These are phyloP conservation scores for Tricholauxania praeusta DNA, from an alignment of 2,888 invertebrate species.

Conservation along the genomic window DNA sequence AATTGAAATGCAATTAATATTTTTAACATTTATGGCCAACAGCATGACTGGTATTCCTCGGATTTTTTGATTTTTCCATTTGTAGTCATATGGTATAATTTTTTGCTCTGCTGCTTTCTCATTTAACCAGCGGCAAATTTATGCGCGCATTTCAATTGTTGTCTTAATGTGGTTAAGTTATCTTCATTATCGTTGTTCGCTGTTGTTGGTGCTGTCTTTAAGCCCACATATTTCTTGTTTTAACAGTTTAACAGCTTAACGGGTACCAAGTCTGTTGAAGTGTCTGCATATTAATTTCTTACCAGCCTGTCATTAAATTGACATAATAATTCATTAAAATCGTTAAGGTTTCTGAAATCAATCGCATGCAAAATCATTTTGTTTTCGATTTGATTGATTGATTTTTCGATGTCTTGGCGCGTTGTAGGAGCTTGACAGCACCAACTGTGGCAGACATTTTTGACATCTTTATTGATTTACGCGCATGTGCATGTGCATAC, in stretches of 20 bases:
- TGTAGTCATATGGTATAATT: neutral
- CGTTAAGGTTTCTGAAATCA: neutral
- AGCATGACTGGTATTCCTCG: neutral
- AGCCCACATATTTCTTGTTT: neutral
- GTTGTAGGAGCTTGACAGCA: neutral
- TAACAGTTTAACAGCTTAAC: too few species aligned
- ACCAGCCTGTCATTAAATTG: conserved; percentile 4
- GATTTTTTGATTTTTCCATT: neutral
- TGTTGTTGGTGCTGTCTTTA: neutral
- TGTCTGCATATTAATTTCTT: conserved; percentile 10
- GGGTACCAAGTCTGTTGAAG: neutral
- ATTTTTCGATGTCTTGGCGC: conserved; percentile 14
- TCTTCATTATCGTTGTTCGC: neutral
- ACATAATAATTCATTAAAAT: conserved; percentile 15
- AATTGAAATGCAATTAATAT: conserved; percentile 25
- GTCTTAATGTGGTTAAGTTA: neutral
- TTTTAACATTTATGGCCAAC: conserved; percentile 20
- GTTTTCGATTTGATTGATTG: neutral
- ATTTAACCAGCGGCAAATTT: neutral
- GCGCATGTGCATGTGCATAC: neutral
- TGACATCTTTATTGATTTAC: conserved; percentile 42
- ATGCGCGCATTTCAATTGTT: neutral
- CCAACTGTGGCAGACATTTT: conserved; percentile 22
- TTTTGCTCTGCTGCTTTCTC: neutral
- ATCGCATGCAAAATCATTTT: neutral